phyloP scores from a whole-genome alignment of 2,888 invertebrate genomes.

The Microdon myrmicae region DNA sequence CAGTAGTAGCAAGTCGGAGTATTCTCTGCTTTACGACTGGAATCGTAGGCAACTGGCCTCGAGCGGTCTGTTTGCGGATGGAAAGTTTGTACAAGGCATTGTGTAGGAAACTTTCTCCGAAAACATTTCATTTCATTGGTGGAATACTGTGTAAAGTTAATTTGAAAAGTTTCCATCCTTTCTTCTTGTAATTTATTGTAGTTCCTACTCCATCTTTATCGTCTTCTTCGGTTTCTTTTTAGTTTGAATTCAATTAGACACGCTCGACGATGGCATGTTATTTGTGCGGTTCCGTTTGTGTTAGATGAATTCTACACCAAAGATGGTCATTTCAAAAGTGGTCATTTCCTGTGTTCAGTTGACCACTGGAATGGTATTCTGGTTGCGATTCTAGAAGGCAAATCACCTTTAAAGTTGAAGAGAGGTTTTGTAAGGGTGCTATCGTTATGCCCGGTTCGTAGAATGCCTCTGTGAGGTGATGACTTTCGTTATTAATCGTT shows the following conservation, averaged over 20 bases:
- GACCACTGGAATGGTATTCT: no score
- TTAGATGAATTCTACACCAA: conserved; percentile 15
- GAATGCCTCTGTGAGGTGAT: no score
- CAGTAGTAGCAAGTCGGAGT: conserved; percentile 20
- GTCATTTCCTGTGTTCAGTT: no score
- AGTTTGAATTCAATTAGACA: conserved; percentile 34
- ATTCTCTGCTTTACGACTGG: not conserved
- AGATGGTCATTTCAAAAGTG: no score
- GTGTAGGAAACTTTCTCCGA: conserved; percentile 15
- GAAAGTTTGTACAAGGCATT: conserved; percentile 1
- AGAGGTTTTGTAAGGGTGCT: no score
- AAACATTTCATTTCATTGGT: conserved; percentile 12
- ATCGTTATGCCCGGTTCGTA: no score
- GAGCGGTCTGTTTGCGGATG: not conserved
- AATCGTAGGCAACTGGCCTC: not conserved
- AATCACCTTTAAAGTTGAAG: no score
- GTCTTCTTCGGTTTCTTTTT: not conserved
- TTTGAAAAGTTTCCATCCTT: conserved; percentile 30
- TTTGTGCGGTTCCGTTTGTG: conserved; percentile 12
- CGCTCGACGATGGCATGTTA: conserved; percentile 19
- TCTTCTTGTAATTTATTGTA: not conserved
- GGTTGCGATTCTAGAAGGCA: no score
- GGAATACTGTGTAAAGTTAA: conserved; percentile 30
- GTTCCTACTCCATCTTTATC: not conserved
- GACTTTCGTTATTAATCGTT: no score